Conservation (phyloP, 2,797 vertebrate species). For the Catharus ustulatus region DNA sequence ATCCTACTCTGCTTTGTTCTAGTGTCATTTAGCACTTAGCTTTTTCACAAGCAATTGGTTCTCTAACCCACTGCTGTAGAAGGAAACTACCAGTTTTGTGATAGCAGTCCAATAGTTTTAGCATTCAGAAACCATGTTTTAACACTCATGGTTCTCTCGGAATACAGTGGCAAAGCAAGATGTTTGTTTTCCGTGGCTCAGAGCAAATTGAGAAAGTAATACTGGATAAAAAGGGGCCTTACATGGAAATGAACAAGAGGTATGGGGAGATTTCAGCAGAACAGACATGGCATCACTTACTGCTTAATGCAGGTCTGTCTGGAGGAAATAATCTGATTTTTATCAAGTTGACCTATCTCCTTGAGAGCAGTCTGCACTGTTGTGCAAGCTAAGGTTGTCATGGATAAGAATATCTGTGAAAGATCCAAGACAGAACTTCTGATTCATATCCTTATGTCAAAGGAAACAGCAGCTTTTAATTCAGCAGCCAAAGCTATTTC, state of each 20-base stretch:
- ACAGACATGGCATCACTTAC: background rate
- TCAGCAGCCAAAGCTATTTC: background rate
- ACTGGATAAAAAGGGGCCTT: background rate
- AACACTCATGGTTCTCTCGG: background rate
- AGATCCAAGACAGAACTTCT: background rate
- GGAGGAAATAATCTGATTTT: background rate
- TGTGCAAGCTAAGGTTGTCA: background rate
- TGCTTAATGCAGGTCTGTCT: background rate
- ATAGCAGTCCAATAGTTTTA: background rate
- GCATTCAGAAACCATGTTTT: background rate
- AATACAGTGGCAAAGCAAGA: background rate
- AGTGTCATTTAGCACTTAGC: background rate
- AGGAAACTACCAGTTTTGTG: background rate
- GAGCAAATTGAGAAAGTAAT: background rate
- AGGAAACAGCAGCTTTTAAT: background rate
- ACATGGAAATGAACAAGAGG: background rate
- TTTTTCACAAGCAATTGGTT: background rate
- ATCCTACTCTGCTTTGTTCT: background rate
- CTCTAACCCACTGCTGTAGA: background rate
- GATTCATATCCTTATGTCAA: background rate
- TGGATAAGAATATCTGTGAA: background rate
- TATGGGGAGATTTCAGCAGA: background rate
- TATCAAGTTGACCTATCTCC: background rate
- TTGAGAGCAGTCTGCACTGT: background rate
- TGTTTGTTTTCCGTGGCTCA: background rate